Conservation (phyloP, 2,113 vertebrate species). For the Amphiprion ocellaris region DNA sequence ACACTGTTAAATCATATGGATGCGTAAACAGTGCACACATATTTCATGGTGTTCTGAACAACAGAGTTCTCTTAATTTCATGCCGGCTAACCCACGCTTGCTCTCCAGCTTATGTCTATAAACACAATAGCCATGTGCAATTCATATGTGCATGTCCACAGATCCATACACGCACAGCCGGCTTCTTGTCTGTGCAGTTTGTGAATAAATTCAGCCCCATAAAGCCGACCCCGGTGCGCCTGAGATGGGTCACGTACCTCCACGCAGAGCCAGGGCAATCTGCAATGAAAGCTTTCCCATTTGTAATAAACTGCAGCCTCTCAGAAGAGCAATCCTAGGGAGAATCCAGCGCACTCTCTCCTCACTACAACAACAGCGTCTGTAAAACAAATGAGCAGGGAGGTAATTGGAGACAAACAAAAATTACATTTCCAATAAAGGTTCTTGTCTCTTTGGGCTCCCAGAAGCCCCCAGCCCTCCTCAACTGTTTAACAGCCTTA, state of each 20-base stretch:
- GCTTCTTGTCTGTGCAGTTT: slow-evolving; percentile 27
- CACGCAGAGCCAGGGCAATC: slow-evolving; percentile 73
- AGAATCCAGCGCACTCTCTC: slow-evolving; percentile 65
- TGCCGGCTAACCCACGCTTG: neutral
- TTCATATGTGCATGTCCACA: slow-evolving; percentile 6
- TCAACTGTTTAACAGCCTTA: slow-evolving; percentile 83
- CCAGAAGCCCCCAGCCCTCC: slow-evolving; percentile 79
- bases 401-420: slow-evolving; percentile 87
- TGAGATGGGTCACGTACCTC: slow-evolving; percentile 68
- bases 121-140: slow-evolving; percentile 11
- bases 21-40: slow-evolving; percentile 1
- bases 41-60: slow-evolving; percentile 22
- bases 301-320: slow-evolving; percentile 83
- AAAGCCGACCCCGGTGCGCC: slow-evolving; percentile 42
- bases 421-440: slow-evolving; percentile 89
- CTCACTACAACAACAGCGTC: slow-evolving; percentile 72
- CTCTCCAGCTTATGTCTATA: slow-evolving; percentile 21
- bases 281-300: slow-evolving; percentile 85
- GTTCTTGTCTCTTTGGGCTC: slow-evolving; percentile 78
- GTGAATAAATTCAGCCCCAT: slow-evolving; percentile 52
- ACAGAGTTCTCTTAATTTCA: slow-evolving; percentile 11
- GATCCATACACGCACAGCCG: neutral
- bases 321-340: slow-evolving; percentile 80
- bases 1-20: slow-evolving; percentile 8
- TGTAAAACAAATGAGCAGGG: slow-evolving; percentile 85